Base-by-base conservation (phyloP, 2,797 vertebrate genomes). In the Leptatherina wallacei region DNA sequence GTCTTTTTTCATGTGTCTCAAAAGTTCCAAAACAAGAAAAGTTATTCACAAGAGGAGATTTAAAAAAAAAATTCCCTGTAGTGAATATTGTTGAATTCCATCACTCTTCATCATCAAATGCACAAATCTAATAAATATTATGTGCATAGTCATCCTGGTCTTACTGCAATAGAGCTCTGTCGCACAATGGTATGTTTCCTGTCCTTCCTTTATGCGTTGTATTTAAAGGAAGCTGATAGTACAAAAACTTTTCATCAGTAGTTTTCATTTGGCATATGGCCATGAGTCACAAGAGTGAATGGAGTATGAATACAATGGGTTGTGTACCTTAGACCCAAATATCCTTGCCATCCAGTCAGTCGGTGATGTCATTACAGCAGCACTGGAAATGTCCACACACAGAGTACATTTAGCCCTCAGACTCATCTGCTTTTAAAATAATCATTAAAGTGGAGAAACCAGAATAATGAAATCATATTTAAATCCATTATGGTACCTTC, bases 231-330 rank as follows among this genome's bases (percentile, higher is more conserved):
- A 92, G 83, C 70, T 73, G 73, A 84, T 61, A 29, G 70, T 79
- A 69, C 89, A 69, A 88, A 92, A 89, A 70, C 70, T 83, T 54
- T 65, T n/a, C 65, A 58, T 78, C 75, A 36, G n/a, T 85, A 66
- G 77, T 89, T 89, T 92, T 80, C 67, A 2, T 73, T 75, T 47
- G 44, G 65, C 79, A 69, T 68, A 61, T 82, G 63, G 24, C 22
- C 27, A 8, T 94, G 92, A 94, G 82, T 94, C 94, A 94, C 74
- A 27, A 56, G 33, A 77, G 18, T 81, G 74, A 88, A 83, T 78
- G 66, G 82, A 83, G 71, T 61, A 83, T 75, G 73, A 88, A 88
- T 72, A 88, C 81, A 88, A 90, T 56, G 38, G 80, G 73, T 88
- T 67, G 61, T 71, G 64, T 71, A 75, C 57, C 33, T 65, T 33